Evolutionary conservation across 2,888 invertebrate species (phyloP).

Genomic region (Conistra vaccinii): DNA sequence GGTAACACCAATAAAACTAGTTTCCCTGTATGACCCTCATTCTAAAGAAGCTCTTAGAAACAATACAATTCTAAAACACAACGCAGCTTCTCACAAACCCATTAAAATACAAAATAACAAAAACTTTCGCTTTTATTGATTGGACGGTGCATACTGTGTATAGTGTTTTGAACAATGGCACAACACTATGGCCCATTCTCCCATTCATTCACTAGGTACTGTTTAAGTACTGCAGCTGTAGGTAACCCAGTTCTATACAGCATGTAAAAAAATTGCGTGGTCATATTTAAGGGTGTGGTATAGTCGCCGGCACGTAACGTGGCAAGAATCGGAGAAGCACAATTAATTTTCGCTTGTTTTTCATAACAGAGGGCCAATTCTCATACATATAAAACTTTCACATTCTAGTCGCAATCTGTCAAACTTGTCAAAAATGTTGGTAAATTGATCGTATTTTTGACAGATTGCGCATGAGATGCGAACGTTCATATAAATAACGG

Average conservation of each 20-base stretch:
- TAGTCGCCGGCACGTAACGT: too few species aligned
- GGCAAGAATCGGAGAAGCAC: too few species aligned
- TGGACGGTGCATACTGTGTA: slow-evolving; percentile 13
- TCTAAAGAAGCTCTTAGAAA: slow-evolving; percentile 4
- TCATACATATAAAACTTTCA: too few species aligned
- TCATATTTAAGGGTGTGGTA: too few species aligned
- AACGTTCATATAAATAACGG: too few species aligned
- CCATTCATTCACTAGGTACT: slow-evolving; percentile 40
- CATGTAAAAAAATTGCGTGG: too few species aligned
- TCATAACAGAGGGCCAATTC: too few species aligned
- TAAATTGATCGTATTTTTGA: too few species aligned
- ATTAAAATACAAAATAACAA: slow-evolving; percentile 26
- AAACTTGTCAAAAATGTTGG: too few species aligned
- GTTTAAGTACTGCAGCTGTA: slow-evolving; percentile 32
- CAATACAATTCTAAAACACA: slow-evolving; percentile 11
- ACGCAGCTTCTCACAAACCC: background rate
- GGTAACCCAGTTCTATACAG: slow-evolving; percentile 25
- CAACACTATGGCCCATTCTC: slow-evolving; percentile 21
- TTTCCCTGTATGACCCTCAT: background rate
- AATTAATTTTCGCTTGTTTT: too few species aligned
- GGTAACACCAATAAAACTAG: background rate
- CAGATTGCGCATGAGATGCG: too few species aligned
- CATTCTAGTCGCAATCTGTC: too few species aligned
- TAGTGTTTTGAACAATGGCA: slow-evolving; percentile 44
- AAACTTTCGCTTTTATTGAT: slow-evolving; percentile 50